Percentiles rank a stretch among this genome's conserved stretches.
Evolutionary conservation across 2,113 vertebrate species (phyloP).

Genomic region (Pangasianodon hypophthalmus): DNA sequence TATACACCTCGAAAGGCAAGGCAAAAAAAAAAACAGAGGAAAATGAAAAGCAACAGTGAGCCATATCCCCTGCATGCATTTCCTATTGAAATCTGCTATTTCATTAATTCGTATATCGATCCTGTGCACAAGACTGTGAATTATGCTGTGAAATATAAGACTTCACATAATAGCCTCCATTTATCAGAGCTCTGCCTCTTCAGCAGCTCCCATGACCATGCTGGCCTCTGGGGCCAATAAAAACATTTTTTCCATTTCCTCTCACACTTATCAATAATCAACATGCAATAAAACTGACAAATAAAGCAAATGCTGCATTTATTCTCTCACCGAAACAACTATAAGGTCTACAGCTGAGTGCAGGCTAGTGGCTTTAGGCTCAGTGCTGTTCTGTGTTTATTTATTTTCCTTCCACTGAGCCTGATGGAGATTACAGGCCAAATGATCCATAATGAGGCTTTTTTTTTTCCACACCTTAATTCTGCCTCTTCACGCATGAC

Average conservation of each 20-base stretch:
- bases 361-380: conserved; percentile 11
- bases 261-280: conserved; percentile 70
- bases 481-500: conserved; percentile 37
- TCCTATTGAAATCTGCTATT: conserved; percentile 51
- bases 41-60: conserved; percentile 17
- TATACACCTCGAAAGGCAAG: conserved; percentile 1
- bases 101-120: conserved; percentile 60
- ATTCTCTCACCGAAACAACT: conserved; percentile 28
- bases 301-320: conserved; percentile 56
- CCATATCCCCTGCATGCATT: conserved; percentile 27
- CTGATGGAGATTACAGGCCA: conserved; percentile 43
- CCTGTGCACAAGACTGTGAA: conserved; percentile 45
- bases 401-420: conserved; percentile 19
- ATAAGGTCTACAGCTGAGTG: conserved; percentile 1
- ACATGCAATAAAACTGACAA: conserved; percentile 60
- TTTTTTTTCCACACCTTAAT: conserved; percentile 23
- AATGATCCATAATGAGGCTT: conserved; percentile 43
- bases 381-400: conserved; percentile 16
- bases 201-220: conserved; percentile 35
- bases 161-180: conserved; percentile 57
- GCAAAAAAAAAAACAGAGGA: not conserved
- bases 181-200: conserved; percentile 44
- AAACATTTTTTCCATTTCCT: conserved; percentile 57
- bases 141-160: conserved; percentile 51
- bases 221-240: conserved; percentile 42